These are phyloP conservation scores for Pyrochroa serraticornis DNA, from an alignment of 2,888 invertebrate species.

Conservation along the genomic window DNA sequence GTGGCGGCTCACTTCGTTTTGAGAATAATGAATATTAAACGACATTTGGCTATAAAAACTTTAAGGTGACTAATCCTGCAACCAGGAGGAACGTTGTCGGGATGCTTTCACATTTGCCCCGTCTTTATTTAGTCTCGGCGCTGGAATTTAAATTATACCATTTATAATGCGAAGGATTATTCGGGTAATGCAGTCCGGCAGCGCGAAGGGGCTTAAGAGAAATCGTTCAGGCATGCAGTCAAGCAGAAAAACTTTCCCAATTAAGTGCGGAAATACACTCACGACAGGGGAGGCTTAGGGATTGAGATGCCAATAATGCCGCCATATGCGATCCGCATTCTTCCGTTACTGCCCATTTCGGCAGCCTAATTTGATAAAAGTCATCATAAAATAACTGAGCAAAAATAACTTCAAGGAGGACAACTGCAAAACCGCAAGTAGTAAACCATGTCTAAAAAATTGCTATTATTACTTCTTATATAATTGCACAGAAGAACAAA, in stretches of 20 bases:
- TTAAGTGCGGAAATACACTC: slow-evolving; percentile 13
- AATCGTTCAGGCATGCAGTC: too few relatives aligned
- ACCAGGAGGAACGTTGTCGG: neutral
- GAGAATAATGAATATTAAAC: slow-evolving; percentile 16
- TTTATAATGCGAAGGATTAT: neutral
- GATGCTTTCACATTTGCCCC: neutral
- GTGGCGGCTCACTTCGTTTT: slow-evolving; percentile 8
- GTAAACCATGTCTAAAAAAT: too few relatives aligned
- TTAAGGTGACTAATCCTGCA: slow-evolving; percentile 12
- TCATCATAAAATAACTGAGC: too few relatives aligned
- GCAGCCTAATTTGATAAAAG: too few relatives aligned
- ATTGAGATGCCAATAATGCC: slow-evolving; percentile 16
- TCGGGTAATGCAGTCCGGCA: neutral
- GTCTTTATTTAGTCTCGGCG: too few relatives aligned
- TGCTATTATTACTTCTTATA: too few relatives aligned
- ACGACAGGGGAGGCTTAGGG: neutral
- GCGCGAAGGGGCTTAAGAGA: neutral
- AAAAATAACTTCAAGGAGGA: too few relatives aligned
- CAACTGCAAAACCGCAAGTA: too few relatives aligned
- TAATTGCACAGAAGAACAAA: too few relatives aligned
- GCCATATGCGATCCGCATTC: neutral
- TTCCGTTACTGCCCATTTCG: too few relatives aligned
- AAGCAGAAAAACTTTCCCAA: slow-evolving; percentile 14
- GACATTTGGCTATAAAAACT: slow-evolving; percentile 3
- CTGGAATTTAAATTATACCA: too few relatives aligned